phyloP scores from a whole-genome alignment of 1,140 invertebrate genomes.

The Solen grandis region DNA sequence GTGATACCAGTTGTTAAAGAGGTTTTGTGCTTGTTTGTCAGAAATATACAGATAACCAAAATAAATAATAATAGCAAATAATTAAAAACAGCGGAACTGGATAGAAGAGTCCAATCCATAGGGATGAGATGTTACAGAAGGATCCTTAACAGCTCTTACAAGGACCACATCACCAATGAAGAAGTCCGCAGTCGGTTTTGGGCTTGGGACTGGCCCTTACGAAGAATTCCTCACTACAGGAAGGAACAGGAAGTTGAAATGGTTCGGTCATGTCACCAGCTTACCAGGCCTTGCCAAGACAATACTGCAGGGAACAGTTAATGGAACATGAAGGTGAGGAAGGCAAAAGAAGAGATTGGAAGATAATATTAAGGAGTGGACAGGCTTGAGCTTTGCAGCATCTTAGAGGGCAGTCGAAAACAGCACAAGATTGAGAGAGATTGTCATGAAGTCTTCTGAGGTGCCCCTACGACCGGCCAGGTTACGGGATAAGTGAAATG shows the following conservation, averaged over 20 bases:
- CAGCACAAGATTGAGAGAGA: background rate
- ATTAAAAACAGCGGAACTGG: constrained; percentile 9
- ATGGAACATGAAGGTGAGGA: background rate
- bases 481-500: constrained; percentile 18
- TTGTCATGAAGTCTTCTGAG: background rate
- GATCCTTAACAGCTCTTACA: background rate
- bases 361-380: constrained; percentile 14
- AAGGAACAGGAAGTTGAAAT: constrained; percentile 14
- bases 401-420: too few relatives aligned
- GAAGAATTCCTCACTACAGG: constrained; percentile 1
- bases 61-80: too few relatives aligned
- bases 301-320: constrained; percentile 16
- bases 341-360: background rate
- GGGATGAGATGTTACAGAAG: constrained; percentile 28
- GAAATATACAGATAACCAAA: too few relatives aligned
- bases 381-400: constrained; percentile 10
- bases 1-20: too few relatives aligned
- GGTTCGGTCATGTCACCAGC: constrained; percentile 1
- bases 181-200: background rate
- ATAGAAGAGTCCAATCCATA: background rate
- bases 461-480: background rate
- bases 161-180: background rate
- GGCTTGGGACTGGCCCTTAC: background rate
- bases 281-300: constrained; percentile 28
- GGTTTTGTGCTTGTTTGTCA: too few relatives aligned